A percentile compares a stretch with the other conserved stretches of the same genome.
Evolutionary conservation across 2,797 vertebrate genomes (phyloP).

Genomic region (Chrosomus eos): DNA sequence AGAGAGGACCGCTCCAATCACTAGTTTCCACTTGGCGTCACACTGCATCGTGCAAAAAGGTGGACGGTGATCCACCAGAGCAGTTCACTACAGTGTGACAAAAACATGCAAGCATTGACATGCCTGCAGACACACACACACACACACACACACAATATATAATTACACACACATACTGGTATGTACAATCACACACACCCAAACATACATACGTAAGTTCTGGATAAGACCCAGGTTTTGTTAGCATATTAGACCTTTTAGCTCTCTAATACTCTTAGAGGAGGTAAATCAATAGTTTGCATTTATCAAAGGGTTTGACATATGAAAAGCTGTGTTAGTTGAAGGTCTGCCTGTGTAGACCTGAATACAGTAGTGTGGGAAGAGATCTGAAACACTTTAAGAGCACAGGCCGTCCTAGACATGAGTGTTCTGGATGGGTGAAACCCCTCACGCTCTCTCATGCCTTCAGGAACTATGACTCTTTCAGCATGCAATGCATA

Average conservation of each 20-base stretch:
- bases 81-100: slow-evolving; percentile 63
- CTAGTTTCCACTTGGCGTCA: slow-evolving; percentile 57
- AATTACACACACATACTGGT: slow-evolving; percentile 43
- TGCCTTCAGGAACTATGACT: slow-evolving; percentile 34
- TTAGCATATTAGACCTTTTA: slow-evolving; percentile 47
- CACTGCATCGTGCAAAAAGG: slow-evolving; percentile 59
- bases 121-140: slow-evolving; percentile 43
- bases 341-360: slow-evolving; percentile 34
- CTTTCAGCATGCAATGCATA: slow-evolving; percentile 53
- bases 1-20: slow-evolving; percentile 48
- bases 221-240: slow-evolving; percentile 27
- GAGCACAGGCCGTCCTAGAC: slow-evolving; percentile 22
- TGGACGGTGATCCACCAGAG: slow-evolving; percentile 56
- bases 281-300: slow-evolving; percentile 71
- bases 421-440: slow-evolving; percentile 33
- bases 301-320: slow-evolving; percentile 68
- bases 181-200: slow-evolving; percentile 44
- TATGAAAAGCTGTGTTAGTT: slow-evolving; percentile 60
- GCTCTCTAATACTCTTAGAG: slow-evolving; percentile 56
- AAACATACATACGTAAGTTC: slow-evolving; percentile 36
- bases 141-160: slow-evolving; percentile 16
- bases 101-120: slow-evolving; percentile 49
- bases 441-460: slow-evolving; percentile 10
- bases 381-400: slow-evolving; percentile 36
- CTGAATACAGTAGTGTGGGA: slow-evolving; percentile 57